Base-by-base conservation (phyloP, 1,140 invertebrate species). In the Dendrolimus kikuchii region DNA sequence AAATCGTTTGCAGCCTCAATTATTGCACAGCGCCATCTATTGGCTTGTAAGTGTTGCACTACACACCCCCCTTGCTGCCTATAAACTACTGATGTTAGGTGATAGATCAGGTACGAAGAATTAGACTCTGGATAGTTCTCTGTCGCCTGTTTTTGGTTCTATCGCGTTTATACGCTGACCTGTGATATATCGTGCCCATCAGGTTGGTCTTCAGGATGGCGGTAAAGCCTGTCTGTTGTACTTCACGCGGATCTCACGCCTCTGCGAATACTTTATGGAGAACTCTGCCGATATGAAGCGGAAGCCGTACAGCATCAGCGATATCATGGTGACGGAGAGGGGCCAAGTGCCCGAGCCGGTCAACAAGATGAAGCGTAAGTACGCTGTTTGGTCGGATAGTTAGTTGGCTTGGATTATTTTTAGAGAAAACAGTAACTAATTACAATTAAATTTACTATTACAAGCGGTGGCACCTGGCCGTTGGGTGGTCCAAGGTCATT, bases 401-500 rank as follows among this genome's bases (percentile, higher is more conserved):
- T 23, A 23, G 23, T 23, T 23, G 23, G 23, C 1, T 3, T 23
- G 23, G 23, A 23, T 23, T 23, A 23, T 23, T 23, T 23, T 23
- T 23, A 23, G 23, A 23, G 23, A 23, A 23, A 23, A 23, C 3
- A 23, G 23, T 23, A 23, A 23, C 23, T 23, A 23, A 23, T 23
- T 23, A 23, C 23, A 1, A 23, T 23, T 3, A 23, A 23, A 23
- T 23, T 23, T 23, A 23, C 3, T 23, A 23, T 23, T 23, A 23
- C 23, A 47, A 89, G 88, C 86, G 37, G 69, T 89, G 7, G 73
- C 71, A 0, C 69, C 76, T 0, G 79, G 78, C 43, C 80, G 79
- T n/a, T 90, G 89, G 89, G 81, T 89, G 9, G 54, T 89, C 0
- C 71, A 83, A 38, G 89, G 88, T 5, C 75, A 65, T 7, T 84